Conservation (phyloP, 2,797 vertebrate genomes). For the Bryconaethiops microstoma region DNA sequence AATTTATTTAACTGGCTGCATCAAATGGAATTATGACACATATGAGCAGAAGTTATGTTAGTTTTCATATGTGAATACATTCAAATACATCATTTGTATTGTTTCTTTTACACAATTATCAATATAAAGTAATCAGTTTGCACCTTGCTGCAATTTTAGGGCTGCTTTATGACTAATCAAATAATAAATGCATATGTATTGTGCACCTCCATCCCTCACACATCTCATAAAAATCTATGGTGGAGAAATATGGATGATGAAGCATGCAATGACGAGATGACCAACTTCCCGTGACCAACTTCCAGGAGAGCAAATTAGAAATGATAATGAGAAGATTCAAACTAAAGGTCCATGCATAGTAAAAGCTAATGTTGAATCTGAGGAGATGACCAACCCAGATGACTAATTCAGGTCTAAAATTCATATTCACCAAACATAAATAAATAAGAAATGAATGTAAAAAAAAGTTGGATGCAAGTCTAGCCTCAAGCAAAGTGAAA, state of each 20-base stretch:
- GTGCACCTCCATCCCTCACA: constrained; percentile 45
- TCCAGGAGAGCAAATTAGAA: constrained; percentile 16
- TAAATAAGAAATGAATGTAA: not conserved
- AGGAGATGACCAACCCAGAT: constrained; percentile 25
- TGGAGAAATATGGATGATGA: constrained; percentile 50
- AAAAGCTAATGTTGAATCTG: constrained; percentile 2
- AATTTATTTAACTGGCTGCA: not conserved
- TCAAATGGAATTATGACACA: constrained; percentile 19
- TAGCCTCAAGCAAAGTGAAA: constrained; percentile 61
- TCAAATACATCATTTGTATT: constrained; percentile 69
- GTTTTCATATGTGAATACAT: constrained; percentile 63
- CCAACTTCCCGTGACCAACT: constrained; percentile 22
- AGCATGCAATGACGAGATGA: constrained; percentile 29
- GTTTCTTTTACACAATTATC: constrained; percentile 65
- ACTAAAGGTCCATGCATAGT: not conserved
- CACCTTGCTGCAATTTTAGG: constrained; percentile 49
- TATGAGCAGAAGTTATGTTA: constrained; percentile 25
- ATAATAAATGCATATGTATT: constrained; percentile 57
- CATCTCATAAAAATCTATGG: constrained; percentile 53
- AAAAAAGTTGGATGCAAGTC: constrained; percentile 37
- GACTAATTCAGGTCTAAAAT: constrained; percentile 19
- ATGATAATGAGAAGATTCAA: constrained; percentile 12
- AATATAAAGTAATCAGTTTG: constrained; percentile 54
- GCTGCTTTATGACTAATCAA: constrained; percentile 54
- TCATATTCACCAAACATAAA: too few relatives aligned